Percentiles rank a stretch among this genome's conserved stretches.
Evolutionary conservation across 2,113 vertebrate genomes (phyloP).

Genomic region (Tonatia bakeri): DNA sequence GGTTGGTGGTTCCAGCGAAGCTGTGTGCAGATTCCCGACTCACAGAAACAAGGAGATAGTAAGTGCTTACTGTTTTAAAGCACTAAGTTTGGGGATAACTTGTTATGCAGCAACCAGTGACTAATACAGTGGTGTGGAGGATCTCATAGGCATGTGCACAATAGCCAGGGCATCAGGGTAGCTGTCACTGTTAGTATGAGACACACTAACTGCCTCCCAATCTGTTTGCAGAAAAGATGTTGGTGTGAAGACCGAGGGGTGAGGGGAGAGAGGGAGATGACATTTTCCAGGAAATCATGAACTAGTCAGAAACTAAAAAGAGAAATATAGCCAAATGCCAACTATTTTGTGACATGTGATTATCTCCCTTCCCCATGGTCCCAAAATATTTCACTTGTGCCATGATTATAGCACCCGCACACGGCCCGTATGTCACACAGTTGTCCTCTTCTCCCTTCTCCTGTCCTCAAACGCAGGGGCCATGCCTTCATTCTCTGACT

Average conservation of each 20-base stretch:
- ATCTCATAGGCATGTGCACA: neutral
- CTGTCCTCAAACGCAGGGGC: neutral
- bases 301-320: slow-evolving; percentile 58
- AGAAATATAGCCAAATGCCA: slow-evolving; percentile 51
- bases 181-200: neutral
- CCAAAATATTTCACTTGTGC: slow-evolving; percentile 45
- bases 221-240: slow-evolving; percentile 8
- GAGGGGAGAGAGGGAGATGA: neutral
- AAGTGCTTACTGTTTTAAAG: neutral
- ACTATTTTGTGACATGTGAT: slow-evolving; percentile 49
- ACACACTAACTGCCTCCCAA: neutral
- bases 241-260: neutral
- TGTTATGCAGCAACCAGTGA: neutral
- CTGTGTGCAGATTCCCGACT: neutral
- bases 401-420: neutral
- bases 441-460: neutral
- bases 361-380: slow-evolving; percentile 35
- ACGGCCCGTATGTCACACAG: neutral
- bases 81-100: neutral
- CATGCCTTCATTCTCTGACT: neutral
- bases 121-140: neutral
- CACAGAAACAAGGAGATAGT: neutral
- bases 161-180: neutral
- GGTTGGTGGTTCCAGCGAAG: neutral
- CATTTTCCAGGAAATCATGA: slow-evolving; percentile 57